phyloP scores from a whole-genome alignment of 2,888 invertebrate species.

The Stenodera caucasica region DNA sequence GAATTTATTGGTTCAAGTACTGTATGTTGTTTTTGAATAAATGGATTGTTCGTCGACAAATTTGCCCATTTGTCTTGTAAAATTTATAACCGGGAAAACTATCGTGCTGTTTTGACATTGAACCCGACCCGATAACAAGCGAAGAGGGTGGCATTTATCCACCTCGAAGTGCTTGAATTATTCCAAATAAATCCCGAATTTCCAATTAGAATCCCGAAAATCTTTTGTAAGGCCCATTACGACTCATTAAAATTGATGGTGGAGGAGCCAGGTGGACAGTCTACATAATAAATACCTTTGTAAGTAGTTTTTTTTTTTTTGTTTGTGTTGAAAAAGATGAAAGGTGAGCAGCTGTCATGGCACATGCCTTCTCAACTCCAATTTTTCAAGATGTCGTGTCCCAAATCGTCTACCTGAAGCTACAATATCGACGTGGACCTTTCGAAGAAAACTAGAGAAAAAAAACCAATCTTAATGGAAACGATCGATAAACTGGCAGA shows the following conservation, averaged over 20 bases:
- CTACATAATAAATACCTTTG: conserved; percentile 14
- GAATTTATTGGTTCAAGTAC: conserved; percentile 1
- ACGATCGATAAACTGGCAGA: not conserved
- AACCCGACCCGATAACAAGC: conserved; percentile 6
- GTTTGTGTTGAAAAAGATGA: conserved; percentile 21
- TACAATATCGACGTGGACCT: not conserved
- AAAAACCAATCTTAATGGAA: not conserved
- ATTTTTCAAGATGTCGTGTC: conserved; percentile 30
- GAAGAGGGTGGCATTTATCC: not conserved
- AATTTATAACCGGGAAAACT: not conserved
- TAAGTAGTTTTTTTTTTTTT: conserved; percentile 32
- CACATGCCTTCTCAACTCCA: conserved; percentile 42
- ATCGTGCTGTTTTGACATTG: conserved; percentile 10
- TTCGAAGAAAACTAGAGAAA: not conserved
- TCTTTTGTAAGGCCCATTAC: conserved; percentile 25
- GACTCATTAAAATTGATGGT: conserved; percentile 37
- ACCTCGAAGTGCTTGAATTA: not conserved
- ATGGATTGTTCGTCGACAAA: not conserved
- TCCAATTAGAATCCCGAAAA: not conserved
- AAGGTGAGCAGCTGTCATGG: conserved; percentile 43
- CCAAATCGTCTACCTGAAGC: not conserved
- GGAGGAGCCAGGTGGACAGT: conserved; percentile 44
- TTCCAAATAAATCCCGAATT: not conserved
- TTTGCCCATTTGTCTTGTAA: conserved; percentile 2
- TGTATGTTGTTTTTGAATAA: not conserved